Evolutionary conservation across 2,888 invertebrate genomes (phyloP).

Genomic region (Gisinianus flammeolus): DNA sequence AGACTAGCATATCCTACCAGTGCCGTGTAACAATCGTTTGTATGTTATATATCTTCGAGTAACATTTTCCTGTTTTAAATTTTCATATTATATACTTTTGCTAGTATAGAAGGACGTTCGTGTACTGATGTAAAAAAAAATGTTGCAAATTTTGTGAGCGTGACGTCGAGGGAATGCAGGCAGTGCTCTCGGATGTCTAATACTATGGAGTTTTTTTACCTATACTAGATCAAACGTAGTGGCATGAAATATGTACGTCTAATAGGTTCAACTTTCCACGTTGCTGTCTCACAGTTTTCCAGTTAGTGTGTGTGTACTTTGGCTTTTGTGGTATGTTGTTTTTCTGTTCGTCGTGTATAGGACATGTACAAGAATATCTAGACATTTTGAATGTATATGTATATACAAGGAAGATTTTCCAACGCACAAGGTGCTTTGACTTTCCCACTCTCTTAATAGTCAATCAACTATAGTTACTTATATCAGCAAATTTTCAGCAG

Average conservation of each 20-base stretch:
- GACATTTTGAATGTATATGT: neutral
- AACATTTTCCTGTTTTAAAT: neutral
- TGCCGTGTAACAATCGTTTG: neutral
- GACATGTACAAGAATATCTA: neutral
- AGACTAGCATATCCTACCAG: neutral
- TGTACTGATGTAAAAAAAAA: conserved; percentile 20
- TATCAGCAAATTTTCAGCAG: conserved; percentile 10
- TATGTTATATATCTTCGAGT: neutral
- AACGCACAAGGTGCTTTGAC: neutral
- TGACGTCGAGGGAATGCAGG: conserved; percentile 19
- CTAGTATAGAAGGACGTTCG: neutral
- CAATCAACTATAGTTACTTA: neutral
- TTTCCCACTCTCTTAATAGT: neutral
- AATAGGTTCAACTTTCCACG: neutral
- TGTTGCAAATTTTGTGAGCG: conserved; percentile 28
- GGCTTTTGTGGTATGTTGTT: neutral
- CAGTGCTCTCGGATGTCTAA: neutral
- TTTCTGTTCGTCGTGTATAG: neutral
- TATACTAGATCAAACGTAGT: too few species aligned
- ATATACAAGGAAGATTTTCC: too few species aligned
- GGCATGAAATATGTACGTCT: neutral
- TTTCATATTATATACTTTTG: neutral
- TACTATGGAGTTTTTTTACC: neutral
- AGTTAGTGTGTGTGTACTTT: conserved; percentile 2
- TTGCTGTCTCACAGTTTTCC: conserved; percentile 3